Percentiles rank a stretch among this genome's conserved stretches.
Conservation (phyloP, 2,113 vertebrate species). For the Anseranas semipalmata region DNA sequence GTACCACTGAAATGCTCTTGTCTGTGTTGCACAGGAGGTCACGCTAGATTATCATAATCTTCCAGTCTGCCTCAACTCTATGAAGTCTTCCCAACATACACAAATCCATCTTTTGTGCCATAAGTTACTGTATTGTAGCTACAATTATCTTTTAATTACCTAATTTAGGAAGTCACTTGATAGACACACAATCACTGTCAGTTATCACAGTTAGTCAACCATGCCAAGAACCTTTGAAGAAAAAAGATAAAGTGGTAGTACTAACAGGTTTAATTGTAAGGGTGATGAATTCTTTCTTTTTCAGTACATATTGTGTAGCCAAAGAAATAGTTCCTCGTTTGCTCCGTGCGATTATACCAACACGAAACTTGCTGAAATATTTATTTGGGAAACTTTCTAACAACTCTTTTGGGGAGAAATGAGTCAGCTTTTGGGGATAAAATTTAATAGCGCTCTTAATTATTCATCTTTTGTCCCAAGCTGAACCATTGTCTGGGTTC, state of each 20-base stretch:
- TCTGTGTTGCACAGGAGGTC: slow-evolving; percentile 36
- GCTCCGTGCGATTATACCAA: background rate
- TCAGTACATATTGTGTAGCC: background rate
- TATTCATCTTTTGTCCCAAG: background rate
- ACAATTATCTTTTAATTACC: slow-evolving; percentile 7
- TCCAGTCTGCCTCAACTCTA: background rate
- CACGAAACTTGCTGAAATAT: background rate
- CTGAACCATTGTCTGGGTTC: background rate
- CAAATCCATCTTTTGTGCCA: background rate
- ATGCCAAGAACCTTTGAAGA: background rate
- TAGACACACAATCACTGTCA: background rate
- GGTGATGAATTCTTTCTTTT: background rate
- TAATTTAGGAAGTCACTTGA: background rate
- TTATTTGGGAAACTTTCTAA: background rate
- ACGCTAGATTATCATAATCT: slow-evolving; percentile 24
- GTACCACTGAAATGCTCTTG: slow-evolving; percentile 36
- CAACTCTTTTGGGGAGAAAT: background rate
- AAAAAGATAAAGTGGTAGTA: background rate
- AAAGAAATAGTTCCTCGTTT: background rate
- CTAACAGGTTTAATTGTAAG: background rate
- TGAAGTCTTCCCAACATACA: background rate
- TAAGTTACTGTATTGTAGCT: background rate
- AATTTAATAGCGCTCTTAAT: background rate
- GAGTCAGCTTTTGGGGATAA: background rate
- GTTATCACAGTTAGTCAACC: background rate